Evolutionary conservation across 1,140 invertebrate species (phyloP).

Genomic region (Rhyzopertha dominica): DNA sequence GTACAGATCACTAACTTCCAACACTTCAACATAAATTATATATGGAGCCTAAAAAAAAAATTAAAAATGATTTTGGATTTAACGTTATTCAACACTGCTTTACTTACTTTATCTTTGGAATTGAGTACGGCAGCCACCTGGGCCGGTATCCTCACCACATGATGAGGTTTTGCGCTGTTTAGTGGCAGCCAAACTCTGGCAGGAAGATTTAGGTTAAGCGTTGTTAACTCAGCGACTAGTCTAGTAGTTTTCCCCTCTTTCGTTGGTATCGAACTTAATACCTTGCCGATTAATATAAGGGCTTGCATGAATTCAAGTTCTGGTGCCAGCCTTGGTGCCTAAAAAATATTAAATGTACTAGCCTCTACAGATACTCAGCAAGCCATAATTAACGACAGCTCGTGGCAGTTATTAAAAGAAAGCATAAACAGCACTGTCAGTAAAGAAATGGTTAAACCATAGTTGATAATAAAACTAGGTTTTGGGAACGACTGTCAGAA

Average conservation of each 20-base stretch:
- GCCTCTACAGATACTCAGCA: too few relatives aligned
- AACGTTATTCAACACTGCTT: slow-evolving; percentile 4
- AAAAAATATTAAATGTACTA: slow-evolving; percentile 30
- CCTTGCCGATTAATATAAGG: slow-evolving; percentile 86
- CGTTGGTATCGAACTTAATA: slow-evolving; percentile 82
- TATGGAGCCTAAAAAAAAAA: slow-evolving; percentile 77
- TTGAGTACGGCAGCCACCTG: slow-evolving; percentile 94
- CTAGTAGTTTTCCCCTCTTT: slow-evolving; percentile 90
- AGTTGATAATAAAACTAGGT: too few relatives aligned
- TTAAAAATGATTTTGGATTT: slow-evolving; percentile 1
- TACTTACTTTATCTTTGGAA: slow-evolving; percentile 91
- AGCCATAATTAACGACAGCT: too few relatives aligned
- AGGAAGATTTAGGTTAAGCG: slow-evolving; percentile 94
- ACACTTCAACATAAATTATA: slow-evolving; percentile 94
- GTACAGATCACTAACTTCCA: slow-evolving; percentile 86
- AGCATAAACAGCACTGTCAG: too few relatives aligned
- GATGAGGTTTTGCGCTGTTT: slow-evolving; percentile 63
- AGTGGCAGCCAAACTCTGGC: slow-evolving; percentile 96
- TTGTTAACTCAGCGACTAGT: slow-evolving; percentile 85
- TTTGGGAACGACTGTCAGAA: too few relatives aligned
- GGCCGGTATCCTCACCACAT: slow-evolving; percentile 88
- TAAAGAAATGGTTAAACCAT: too few relatives aligned
- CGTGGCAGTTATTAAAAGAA: too few relatives aligned
- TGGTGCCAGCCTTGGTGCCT: slow-evolving; percentile 77
- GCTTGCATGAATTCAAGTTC: slow-evolving; percentile 84